A percentile compares a stretch with the other conserved stretches of the same genome.
These are phyloP conservation scores for Campylorhamphus procurvoides DNA, from an alignment of 2,113 vertebrate genomes.

Conservation along the genomic window DNA sequence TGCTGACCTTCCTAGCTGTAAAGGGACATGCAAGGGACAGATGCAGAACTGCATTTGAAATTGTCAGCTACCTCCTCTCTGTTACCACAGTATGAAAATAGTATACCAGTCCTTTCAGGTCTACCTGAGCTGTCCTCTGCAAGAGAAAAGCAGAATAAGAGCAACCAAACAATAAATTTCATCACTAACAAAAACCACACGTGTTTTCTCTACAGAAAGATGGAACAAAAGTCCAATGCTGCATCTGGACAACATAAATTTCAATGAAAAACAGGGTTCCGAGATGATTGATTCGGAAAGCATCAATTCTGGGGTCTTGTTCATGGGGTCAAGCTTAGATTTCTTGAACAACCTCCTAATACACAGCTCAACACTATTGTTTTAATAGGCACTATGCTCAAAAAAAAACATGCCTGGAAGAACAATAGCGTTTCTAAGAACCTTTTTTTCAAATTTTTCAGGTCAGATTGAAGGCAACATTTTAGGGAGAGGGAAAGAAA, in stretches of 20 bases:
- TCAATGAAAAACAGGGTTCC: background rate
- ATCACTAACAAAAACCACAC: background rate
- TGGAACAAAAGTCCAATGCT: background rate
- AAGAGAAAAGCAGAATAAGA: background rate
- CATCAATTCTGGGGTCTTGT: background rate
- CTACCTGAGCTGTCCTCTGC: background rate
- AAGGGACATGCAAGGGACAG: background rate
- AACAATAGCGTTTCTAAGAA: conserved; percentile 17
- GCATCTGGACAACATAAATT: background rate
- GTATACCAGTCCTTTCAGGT: background rate
- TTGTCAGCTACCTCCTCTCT: background rate
- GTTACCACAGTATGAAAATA: background rate
- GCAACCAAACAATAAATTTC: background rate
- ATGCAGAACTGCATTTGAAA: background rate
- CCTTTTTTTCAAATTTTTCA: background rate
- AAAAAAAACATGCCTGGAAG: background rate
- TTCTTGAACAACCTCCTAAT: background rate
- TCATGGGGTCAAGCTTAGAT: background rate
- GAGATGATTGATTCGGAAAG: background rate
- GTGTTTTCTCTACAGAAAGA: background rate
- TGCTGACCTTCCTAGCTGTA: background rate
- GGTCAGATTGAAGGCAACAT: background rate
- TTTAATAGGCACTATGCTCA: background rate
- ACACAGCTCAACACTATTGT: background rate
- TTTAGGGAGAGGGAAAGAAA: background rate